phyloP scores from a whole-genome alignment of 2,113 vertebrate species.

The Madoqua kirkii region DNA sequence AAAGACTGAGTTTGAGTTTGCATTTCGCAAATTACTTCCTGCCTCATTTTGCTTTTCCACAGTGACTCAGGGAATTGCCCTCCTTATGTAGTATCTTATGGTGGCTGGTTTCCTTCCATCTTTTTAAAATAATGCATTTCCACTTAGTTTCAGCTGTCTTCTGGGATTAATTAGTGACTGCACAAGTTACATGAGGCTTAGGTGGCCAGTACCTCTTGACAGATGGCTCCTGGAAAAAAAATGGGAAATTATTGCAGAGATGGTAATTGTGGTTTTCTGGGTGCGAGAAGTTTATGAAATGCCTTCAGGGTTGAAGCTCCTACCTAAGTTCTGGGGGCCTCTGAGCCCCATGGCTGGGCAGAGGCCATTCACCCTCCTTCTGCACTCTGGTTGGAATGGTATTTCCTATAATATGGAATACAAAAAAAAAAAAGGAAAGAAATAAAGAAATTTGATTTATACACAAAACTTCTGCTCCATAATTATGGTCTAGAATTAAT shows the following conservation, averaged over 20 bases:
- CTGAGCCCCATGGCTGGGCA: constrained; percentile 40
- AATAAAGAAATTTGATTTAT: constrained; percentile 72
- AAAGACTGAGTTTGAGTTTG: neutral
- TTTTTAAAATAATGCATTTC: constrained; percentile 21
- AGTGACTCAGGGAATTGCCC: neutral
- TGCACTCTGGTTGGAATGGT: constrained; percentile 61
- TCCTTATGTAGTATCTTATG: neutral
- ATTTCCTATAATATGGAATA: constrained; percentile 17
- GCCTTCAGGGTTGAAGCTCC: constrained; percentile 48
- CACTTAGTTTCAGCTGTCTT: constrained; percentile 11
- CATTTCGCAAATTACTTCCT: neutral
- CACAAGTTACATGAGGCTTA: constrained; percentile 37
- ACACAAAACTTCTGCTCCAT: constrained; percentile 69
- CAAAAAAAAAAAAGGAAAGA: neutral
- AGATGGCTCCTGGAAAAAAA: constrained; percentile 51
- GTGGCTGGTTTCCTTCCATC: neutral
- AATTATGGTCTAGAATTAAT: constrained; percentile 82
- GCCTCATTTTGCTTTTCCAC: neutral
- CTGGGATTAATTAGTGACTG: constrained; percentile 53
- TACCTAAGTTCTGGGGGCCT: constrained; percentile 45
- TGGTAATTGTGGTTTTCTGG: constrained; percentile 43
- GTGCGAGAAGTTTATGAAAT: constrained; percentile 62
- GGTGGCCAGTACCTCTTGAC: constrained; percentile 43
- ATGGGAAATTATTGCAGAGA: constrained; percentile 33
- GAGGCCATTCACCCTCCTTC: constrained; percentile 23